A percentile compares a stretch with the other conserved stretches of the same genome.
These are phyloP conservation scores for Platycnemis pennipes DNA, from an alignment of 2,888 invertebrate genomes.

Conservation along the genomic window DNA sequence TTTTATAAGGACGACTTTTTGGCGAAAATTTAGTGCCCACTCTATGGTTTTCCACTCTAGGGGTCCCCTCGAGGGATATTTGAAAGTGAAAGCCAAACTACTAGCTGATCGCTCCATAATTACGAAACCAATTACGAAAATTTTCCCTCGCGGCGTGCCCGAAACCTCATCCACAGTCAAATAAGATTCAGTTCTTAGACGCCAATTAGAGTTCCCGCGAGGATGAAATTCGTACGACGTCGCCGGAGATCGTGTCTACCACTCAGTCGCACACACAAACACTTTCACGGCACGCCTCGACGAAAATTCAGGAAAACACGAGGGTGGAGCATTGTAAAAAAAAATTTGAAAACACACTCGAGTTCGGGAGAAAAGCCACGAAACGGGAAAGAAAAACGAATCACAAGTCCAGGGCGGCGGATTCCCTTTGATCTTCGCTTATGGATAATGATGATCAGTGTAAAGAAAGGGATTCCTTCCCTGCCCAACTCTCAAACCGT, in stretches of 20 bases:
- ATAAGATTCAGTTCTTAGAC: not conserved
- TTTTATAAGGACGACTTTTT: no score
- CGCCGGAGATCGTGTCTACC: not conserved
- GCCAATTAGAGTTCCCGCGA: not conserved
- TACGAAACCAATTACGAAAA: not conserved
- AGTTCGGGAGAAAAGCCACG: not conserved
- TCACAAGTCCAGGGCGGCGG: not conserved
- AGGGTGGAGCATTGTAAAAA: not conserved
- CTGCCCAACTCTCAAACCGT: not conserved
- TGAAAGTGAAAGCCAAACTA: not conserved
- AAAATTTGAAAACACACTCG: not conserved
- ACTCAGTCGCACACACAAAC: not conserved
- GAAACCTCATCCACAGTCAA: not conserved
- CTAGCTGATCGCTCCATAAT: no score
- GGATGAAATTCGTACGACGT: not conserved
- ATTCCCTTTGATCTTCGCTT: not conserved
- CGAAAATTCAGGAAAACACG: not conserved
- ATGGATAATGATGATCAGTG: not conserved
- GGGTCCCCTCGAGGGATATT: no score
- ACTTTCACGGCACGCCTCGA: not conserved
- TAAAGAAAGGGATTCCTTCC: not conserved
- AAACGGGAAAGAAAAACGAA: not conserved
- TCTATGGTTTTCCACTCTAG: no score
- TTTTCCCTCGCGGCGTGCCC: not conserved
- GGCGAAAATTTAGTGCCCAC: no score